phyloP scores from a whole-genome alignment of 1,140 invertebrate genomes.

The Brevipalpus yothersi region DNA sequence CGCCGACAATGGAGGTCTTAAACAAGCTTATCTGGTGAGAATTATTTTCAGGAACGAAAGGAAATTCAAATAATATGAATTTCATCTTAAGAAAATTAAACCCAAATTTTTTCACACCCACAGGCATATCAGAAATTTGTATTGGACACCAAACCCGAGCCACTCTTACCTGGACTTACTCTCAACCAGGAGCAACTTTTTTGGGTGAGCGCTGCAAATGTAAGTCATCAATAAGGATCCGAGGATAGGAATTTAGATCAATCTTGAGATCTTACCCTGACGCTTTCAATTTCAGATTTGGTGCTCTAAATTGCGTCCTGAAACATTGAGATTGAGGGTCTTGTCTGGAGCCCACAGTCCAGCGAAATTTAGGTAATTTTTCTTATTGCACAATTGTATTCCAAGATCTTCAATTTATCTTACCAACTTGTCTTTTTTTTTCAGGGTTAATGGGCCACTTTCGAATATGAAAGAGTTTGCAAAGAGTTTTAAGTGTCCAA shows the following conservation, averaged over 20 bases:
- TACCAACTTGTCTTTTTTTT: not conserved
- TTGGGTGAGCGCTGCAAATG: slow-evolving; percentile 55
- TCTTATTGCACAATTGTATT: no score
- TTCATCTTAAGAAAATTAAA: not conserved
- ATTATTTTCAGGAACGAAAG: not conserved
- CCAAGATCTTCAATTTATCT: not conserved
- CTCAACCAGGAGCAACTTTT: slow-evolving; percentile 50
- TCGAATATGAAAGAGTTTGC: slow-evolving; percentile 80
- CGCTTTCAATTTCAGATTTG: not conserved
- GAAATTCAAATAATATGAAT: no score
- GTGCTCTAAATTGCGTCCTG: not conserved
- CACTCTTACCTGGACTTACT: slow-evolving; percentile 43
- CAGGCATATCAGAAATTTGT: slow-evolving; percentile 8
- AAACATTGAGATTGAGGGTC: not conserved
- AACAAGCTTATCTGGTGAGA: slow-evolving; percentile 24
- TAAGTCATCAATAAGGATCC: not conserved
- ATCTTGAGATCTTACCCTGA: no score
- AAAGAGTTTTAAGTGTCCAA: slow-evolving; percentile 35
- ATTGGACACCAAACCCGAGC: slow-evolving; percentile 13
- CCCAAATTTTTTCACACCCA: not conserved
- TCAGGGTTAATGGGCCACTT: slow-evolving; percentile 18
- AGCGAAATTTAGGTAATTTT: not conserved
- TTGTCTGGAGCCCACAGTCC: not conserved
- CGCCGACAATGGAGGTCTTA: slow-evolving; percentile 30
- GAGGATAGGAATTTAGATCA: slow-evolving; percentile 5